Evolutionary conservation across 2,797 vertebrate species (phyloP).

Genomic region (Paratrypauchen microcephalus): DNA sequence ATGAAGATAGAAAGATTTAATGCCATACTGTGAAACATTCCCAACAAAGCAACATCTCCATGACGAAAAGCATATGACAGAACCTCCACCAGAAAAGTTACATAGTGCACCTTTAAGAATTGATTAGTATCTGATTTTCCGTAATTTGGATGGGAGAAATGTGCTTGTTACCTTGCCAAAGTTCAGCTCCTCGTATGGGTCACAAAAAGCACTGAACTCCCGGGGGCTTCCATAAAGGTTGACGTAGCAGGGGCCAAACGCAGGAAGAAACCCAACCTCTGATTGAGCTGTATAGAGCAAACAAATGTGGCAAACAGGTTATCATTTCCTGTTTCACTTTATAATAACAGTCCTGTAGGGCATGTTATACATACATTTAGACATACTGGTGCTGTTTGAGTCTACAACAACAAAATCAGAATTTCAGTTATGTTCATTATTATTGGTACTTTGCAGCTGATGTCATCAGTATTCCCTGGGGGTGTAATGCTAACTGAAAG

Average conservation of each 20-base stretch:
- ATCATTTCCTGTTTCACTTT: neutral
- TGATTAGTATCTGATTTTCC: too few relatives aligned
- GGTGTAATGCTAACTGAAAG: too few relatives aligned
- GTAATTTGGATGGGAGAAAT: neutral
- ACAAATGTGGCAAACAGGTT: neutral
- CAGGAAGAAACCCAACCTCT: constrained; percentile 92
- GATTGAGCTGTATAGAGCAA: constrained; percentile 69
- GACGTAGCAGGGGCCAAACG: constrained; percentile 94
- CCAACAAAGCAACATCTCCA: too few relatives aligned
- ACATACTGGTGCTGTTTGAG: constrained; percentile 72
- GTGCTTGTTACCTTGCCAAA: constrained; percentile 83
- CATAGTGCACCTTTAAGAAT: too few relatives aligned
- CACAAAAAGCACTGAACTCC: constrained; percentile 90
- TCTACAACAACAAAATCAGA: constrained; percentile 73
- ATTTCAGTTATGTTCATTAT: neutral
- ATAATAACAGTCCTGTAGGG: neutral
- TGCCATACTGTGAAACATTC: too few relatives aligned
- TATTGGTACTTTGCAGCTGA: too few relatives aligned
- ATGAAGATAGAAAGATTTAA: too few relatives aligned
- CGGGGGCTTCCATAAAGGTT: constrained; percentile 95
- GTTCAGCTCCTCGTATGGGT: constrained; percentile 94
- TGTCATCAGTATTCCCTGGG: too few relatives aligned
- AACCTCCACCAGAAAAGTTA: too few relatives aligned
- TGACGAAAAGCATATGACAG: too few relatives aligned
- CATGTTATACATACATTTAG: constrained; percentile 80